Evolutionary conservation across 2,888 invertebrate genomes (phyloP).

Genomic region (Scrobipalpa costella): DNA sequence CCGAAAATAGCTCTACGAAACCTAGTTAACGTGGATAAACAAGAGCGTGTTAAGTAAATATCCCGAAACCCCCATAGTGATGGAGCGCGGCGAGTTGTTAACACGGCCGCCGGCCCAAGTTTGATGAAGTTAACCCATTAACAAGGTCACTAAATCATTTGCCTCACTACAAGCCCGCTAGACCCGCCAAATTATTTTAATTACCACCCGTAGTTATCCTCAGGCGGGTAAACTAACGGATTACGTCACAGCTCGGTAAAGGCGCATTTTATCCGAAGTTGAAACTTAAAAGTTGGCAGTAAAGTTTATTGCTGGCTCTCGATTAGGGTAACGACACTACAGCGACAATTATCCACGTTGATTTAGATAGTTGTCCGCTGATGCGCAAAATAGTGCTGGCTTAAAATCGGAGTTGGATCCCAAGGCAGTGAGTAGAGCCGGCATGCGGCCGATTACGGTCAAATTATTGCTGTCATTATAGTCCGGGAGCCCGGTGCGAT

Average conservation of each 20-base stretch:
- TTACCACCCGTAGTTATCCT: constrained; percentile 41
- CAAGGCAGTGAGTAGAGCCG: constrained; percentile 66
- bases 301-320: constrained; percentile 45
- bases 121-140: constrained; percentile 71
- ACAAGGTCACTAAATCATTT: constrained; percentile 72
- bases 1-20: not conserved
- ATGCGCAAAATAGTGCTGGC: constrained; percentile 71
- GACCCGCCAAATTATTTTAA: constrained; percentile 66
- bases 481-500: constrained; percentile 57
- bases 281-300: constrained; percentile 28
- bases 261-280: constrained; percentile 28
- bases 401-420: constrained; percentile 73
- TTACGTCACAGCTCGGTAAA: constrained; percentile 3
- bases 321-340: constrained; percentile 56
- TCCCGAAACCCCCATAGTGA: constrained; percentile 20
- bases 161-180: constrained; percentile 59
- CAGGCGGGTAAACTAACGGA: constrained; percentile 12
- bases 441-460: constrained; percentile 74
- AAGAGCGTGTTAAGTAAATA: constrained; percentile 25
- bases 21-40: not conserved
- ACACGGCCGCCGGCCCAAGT: constrained; percentile 53
- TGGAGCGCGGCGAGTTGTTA: constrained; percentile 43
- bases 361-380: constrained; percentile 72
- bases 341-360: constrained; percentile 65
- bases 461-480: constrained; percentile 78